Base-by-base conservation (phyloP, 2,888 invertebrate species). In the Pammene fasciana region DNA sequence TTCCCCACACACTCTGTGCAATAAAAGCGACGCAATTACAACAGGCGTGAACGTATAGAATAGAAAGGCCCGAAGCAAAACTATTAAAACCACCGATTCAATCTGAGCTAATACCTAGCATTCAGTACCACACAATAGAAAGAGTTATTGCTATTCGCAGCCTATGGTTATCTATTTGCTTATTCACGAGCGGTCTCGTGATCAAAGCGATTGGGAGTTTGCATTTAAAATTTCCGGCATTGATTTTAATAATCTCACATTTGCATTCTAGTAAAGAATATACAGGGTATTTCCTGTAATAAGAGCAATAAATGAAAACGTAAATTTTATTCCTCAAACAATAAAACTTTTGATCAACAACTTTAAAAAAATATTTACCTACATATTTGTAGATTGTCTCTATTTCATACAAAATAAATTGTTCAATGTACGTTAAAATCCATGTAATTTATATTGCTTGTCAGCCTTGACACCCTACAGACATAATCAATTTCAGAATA, bases 31-130 rank as follows among this genome's bases (percentile, higher is more conserved):
- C 18, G 67, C 59, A 67, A 67, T 67, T 48, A 64, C 59, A 60
- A 48, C 18, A 50, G 38, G 62, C 41, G 50, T 41, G 62, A 62
- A 62, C 50, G n/a, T 52, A 45, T 36, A 61, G 60, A 46, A 45
- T 36, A 61, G 60, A 46, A 59, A 59, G 52, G 60, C 70, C 70
- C 16, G 26, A 14, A 65, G 70, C 70, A 46, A 70, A 65, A 55
- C 70, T 60, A 68, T 68, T 68, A 70, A 70, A 65, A 70, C 50
- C 64, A 65, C 65, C 57, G 70, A 70, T 70, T 70, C 54, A 65
- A 70, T 70, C 70, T 60, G 59, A 60, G 70, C 70, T 70, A 70
- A 70, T 70, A 65, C 70, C 68, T 65, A 60, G 60, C 60, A 55
- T 65, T 65, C 59, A 70, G 56, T 65, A 48, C 65, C 55, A 55